Conservation (phyloP, 64 coral and sea anemone genomes). For the Porites lutea region DNA sequence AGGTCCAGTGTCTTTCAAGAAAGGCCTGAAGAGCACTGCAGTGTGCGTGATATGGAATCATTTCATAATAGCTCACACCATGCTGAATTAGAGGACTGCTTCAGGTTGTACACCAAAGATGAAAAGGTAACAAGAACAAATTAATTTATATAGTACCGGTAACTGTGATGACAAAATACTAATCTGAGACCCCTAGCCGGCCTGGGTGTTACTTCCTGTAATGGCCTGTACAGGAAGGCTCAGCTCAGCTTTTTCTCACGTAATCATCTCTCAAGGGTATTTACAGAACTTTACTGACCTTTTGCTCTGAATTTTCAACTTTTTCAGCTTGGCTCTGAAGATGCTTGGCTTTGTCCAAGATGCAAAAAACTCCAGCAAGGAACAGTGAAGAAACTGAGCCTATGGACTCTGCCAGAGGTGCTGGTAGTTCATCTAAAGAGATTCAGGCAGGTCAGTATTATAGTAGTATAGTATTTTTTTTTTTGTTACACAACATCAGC, state of each 20-base stretch:
- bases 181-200: too few species aligned
- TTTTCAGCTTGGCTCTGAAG: slow-evolving; percentile 80
- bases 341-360: slow-evolving; percentile 94
- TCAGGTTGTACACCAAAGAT: slow-evolving; percentile 85
- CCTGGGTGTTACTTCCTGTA: too few species aligned
- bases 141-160: too few species aligned
- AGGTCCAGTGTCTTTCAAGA: slow-evolving; percentile 63
- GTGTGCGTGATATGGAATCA: slow-evolving; percentile 77
- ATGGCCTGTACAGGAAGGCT: too few species aligned
- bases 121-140: slow-evolving; percentile 61
- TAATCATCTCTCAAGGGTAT: too few species aligned
- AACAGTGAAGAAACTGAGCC: slow-evolving; percentile 81
- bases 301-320: background rate
- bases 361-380: slow-evolving; percentile 93
- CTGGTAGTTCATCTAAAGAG: slow-evolving; percentile 91
- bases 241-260: too few species aligned
- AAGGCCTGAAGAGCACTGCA: slow-evolving; percentile 75
- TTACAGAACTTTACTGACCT: background rate
- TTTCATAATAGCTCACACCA: slow-evolving; percentile 64
- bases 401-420: slow-evolving; percentile 94
- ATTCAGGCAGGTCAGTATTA: slow-evolving; percentile 76
- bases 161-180: too few species aligned
- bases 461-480: too few species aligned
- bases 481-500: too few species aligned
- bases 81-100: slow-evolving; percentile 83